A percentile compares a stretch with the other conserved stretches of the same genome.
These are phyloP conservation scores for Hirtodrosophila cameraria DNA, from an alignment of 2,888 invertebrate genomes.

Conservation along the genomic window DNA sequence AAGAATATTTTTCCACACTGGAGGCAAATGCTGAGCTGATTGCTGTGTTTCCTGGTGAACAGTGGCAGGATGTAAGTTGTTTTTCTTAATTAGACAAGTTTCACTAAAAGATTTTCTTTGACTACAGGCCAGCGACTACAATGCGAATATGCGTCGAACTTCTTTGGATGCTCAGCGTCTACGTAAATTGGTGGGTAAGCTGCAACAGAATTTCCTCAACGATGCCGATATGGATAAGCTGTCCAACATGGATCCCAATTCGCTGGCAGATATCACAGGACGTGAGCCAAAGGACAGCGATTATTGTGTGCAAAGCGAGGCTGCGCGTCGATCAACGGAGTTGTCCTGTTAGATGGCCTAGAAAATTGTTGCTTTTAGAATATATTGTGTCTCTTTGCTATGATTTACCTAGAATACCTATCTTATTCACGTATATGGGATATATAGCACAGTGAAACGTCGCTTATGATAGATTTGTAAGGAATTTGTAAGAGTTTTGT, in stretches of 20 bases:
- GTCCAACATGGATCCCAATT: slow-evolving; percentile 95
- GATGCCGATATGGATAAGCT: slow-evolving; percentile 92
- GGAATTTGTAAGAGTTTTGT: slow-evolving; percentile 72
- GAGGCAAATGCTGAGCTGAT: slow-evolving; percentile 94
- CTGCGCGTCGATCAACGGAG: slow-evolving; percentile 92
- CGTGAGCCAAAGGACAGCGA: slow-evolving; percentile 84
- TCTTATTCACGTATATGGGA: slow-evolving; percentile 19
- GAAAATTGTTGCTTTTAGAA: slow-evolving; percentile 1
- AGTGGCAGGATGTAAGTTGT: slow-evolving; percentile 87
- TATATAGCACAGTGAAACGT: slow-evolving; percentile 53
- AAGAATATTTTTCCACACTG: slow-evolving; percentile 95
- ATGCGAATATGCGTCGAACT: slow-evolving; percentile 65
- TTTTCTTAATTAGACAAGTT: too few species aligned
- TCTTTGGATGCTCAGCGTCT: slow-evolving; percentile 84
- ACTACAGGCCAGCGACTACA: slow-evolving; percentile 64
- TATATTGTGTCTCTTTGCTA: slow-evolving; percentile 17
- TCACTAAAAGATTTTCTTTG: neutral
- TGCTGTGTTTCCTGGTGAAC: slow-evolving; percentile 90
- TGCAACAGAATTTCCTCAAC: slow-evolving; percentile 91
- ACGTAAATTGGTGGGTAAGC: slow-evolving; percentile 89
- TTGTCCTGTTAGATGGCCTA: slow-evolving; percentile 85
- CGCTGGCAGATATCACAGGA: slow-evolving; percentile 91
- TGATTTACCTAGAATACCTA: slow-evolving; percentile 30
- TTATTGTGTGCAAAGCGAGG: slow-evolving; percentile 90
- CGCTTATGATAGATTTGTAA: slow-evolving; percentile 72